Conservation (phyloP, 2,888 invertebrate genomes). For the Crossocerus cetratus region DNA sequence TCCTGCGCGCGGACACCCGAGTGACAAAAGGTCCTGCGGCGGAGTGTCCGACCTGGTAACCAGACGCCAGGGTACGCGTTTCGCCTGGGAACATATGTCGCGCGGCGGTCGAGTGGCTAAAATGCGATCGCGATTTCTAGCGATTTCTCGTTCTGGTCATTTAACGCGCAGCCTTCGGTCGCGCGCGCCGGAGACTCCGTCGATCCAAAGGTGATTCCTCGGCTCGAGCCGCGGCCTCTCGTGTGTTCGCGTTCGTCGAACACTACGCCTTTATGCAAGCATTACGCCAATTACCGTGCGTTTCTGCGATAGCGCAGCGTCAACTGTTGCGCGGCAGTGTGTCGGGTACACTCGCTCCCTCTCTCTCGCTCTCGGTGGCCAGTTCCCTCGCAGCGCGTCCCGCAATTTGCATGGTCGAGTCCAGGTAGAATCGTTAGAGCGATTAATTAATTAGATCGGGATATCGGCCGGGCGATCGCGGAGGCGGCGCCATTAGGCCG, state of each 20-base stretch:
- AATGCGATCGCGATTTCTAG: conserved; percentile 36
- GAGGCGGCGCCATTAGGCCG: background rate
- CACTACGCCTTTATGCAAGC: conserved; percentile 37
- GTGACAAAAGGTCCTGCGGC: background rate
- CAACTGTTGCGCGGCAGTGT: conserved; percentile 44
- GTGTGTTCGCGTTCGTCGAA: conserved; percentile 31
- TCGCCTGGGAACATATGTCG: background rate
- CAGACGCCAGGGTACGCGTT: background rate
- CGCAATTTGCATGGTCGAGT: background rate
- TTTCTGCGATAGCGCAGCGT: conserved; percentile 24
- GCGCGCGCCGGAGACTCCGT: no score
- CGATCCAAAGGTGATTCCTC: conserved; percentile 45
- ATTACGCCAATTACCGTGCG: conserved; percentile 40
- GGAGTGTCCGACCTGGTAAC: background rate
- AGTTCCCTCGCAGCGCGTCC: background rate
- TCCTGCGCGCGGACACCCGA: background rate
- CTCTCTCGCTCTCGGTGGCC: background rate
- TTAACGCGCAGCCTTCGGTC: conserved; percentile 27
- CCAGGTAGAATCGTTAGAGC: background rate
- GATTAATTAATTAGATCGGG: conserved; percentile 7
- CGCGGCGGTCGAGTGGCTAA: conserved; percentile 1
- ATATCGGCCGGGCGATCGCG: background rate
- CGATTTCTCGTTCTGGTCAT: conserved; percentile 36
- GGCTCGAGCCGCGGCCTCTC: conserved; percentile 29
- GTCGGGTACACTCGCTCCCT: background rate